Evolutionary conservation across 2,888 invertebrate species (phyloP), one percentile per base, ranked within the genome.

Genomic region (Campopleginae sp.): DNA sequence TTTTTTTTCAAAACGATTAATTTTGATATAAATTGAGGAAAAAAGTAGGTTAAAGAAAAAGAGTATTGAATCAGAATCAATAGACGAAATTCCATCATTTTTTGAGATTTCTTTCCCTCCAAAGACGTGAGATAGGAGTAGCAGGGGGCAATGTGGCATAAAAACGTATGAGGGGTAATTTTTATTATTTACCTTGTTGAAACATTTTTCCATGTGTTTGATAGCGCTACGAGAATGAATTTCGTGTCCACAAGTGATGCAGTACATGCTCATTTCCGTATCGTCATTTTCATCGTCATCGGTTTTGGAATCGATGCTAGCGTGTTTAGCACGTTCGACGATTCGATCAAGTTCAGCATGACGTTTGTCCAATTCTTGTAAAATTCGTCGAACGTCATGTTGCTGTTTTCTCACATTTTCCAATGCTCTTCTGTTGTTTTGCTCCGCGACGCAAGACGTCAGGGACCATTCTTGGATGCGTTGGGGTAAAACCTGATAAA

Each of bases 121-220:
- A 14, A 27, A 58, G 27, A 58, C 38, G 38, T 38, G 38, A 5
- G 38, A 3, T 3, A 6, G 0, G 7, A 38, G 38, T 38, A 5
- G 6, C 38, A 5, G 38, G 38, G 7, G 6, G 3, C 0, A 5
- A 5, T 38, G 8, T 7, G 5, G 72, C 0, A 12, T 4, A 44
- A 27, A n/a, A n/a, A n/a, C n/a, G 8, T 33, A 51, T 33, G 10
- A 7, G 6, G 5, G 44, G 19, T 38, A 65, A 33, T 7, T 19
- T 44, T 27, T 4, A 31, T 65, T n/a, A 7, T 33, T 48, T 92
- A 96, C 96, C 94, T 99, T 99, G 88, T 98, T 97, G 94, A 98
- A 99, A 93, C 99, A 99, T 93, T 98, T 98, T 94, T 99, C 99
- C 98, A 99, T 98, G 92, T 99, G 99, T 90, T 98, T 98, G 27